phyloP scores from a whole-genome alignment of 2,888 invertebrate species.

The Drosophila putrida region DNA sequence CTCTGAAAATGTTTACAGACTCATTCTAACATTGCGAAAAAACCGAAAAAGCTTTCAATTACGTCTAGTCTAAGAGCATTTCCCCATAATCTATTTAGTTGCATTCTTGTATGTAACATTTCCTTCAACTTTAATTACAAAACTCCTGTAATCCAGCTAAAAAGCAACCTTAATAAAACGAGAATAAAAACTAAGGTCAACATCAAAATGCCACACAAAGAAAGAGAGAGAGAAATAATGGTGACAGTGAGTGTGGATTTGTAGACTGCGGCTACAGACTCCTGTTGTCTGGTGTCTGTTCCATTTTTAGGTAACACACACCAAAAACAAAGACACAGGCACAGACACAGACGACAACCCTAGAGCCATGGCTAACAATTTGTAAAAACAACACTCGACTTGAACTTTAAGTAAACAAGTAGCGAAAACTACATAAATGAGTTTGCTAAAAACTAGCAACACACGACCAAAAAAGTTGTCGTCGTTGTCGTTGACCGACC shows the following conservation, averaged over 20 bases:
- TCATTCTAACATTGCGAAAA: too few species aligned
- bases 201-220: slow-evolving; percentile 19
- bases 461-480: slow-evolving; percentile 32
- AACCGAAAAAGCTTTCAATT: not conserved
- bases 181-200: slow-evolving; percentile 42
- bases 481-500: slow-evolving; percentile 22
- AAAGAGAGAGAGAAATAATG: not conserved
- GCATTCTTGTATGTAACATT: not conserved
- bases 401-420: slow-evolving; percentile 80
- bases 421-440: slow-evolving; percentile 79
- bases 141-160: slow-evolving; percentile 33
- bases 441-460: slow-evolving; percentile 75
- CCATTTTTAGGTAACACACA: slow-evolving; percentile 35
- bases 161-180: slow-evolving; percentile 16
- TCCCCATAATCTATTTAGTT: not conserved
- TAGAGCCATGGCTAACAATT: slow-evolving; percentile 66
- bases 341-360: slow-evolving; percentile 13
- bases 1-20: not conserved
- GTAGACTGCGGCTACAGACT: slow-evolving; percentile 6
- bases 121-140: slow-evolving; percentile 45
- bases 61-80: too few species aligned
- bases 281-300: slow-evolving; percentile 27
- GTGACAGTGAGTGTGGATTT: slow-evolving; percentile 14
- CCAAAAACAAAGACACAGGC: slow-evolving; percentile 11
- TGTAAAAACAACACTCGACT: slow-evolving; percentile 81